phyloP scores from a whole-genome alignment of 1,140 invertebrate species.

The Macrosteles quadrilineatus region DNA sequence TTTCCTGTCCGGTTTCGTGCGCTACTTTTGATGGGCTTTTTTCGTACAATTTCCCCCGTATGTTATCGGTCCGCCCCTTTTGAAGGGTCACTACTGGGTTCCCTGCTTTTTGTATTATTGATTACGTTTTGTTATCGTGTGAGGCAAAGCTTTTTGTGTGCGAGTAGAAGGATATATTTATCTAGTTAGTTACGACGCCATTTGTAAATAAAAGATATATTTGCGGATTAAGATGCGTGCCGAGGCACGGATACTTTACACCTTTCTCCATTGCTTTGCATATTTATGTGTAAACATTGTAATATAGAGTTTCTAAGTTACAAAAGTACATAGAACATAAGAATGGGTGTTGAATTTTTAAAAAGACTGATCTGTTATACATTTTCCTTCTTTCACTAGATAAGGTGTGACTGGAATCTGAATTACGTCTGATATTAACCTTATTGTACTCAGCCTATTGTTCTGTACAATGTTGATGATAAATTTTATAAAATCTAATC shows the following conservation, averaged over 20 bases:
- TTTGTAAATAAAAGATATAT: slow-evolving; percentile 14
- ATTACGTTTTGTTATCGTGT: slow-evolving; percentile 8
- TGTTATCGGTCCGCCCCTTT: background rate
- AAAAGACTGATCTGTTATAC: slow-evolving; percentile 7
- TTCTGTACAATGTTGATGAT: no score
- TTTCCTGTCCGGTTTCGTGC: background rate
- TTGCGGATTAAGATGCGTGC: background rate
- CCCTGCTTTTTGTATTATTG: background rate
- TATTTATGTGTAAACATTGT: slow-evolving; percentile 21
- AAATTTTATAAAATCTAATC: no score
- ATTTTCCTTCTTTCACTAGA: background rate
- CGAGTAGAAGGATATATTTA: slow-evolving; percentile 9
- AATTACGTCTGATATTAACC: no score
- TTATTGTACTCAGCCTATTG: no score
- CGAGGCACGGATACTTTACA: background rate
- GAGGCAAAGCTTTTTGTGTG: slow-evolving; percentile 11
- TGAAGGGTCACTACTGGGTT: background rate
- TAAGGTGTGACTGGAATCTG: no score
- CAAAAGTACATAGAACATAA: slow-evolving; percentile 24
- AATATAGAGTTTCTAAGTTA: slow-evolving; percentile 23
- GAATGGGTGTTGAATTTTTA: slow-evolving; percentile 11
- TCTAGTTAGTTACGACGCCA: slow-evolving; percentile 11
- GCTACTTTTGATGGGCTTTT: background rate
- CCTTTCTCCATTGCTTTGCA: slow-evolving; percentile 21
- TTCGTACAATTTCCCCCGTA: background rate